Evolutionary conservation across 1,140 invertebrate genomes (phyloP).

Genomic region (Macrobrachium nipponense): DNA sequence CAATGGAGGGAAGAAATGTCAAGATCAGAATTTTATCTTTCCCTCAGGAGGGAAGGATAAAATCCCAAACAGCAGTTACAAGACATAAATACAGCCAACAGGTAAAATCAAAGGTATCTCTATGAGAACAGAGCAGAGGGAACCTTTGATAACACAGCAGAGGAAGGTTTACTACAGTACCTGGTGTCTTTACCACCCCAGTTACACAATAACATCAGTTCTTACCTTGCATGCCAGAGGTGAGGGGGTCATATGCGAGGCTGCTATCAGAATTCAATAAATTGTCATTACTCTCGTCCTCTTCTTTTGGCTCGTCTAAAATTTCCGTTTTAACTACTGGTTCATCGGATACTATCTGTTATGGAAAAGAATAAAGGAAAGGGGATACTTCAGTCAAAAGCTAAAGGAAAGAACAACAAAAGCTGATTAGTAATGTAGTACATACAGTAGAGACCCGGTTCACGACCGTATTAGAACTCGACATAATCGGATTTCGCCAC

Average conservation of each 20-base stretch:
- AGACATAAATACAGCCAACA: too few relatives aligned
- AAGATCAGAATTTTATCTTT: too few relatives aligned
- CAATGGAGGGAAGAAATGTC: too few relatives aligned
- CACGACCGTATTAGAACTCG: too few relatives aligned
- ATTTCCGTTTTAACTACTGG: slow-evolving; percentile 54
- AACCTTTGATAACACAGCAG: too few relatives aligned
- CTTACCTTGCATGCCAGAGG: slow-evolving; percentile 44
- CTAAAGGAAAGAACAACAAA: neutral
- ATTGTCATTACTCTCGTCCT: slow-evolving; percentile 46
- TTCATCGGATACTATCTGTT: slow-evolving; percentile 45
- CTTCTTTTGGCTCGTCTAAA: slow-evolving; percentile 48
- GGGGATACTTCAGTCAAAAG: neutral
- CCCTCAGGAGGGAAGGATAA: too few relatives aligned
- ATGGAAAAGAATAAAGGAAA: neutral
- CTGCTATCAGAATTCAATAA: slow-evolving; percentile 54
- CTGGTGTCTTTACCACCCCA: too few relatives aligned
- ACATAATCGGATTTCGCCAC: too few relatives aligned
- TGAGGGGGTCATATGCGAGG: slow-evolving; percentile 41
- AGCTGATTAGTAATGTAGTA: too few relatives aligned
- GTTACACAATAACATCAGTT: neutral
- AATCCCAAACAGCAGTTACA: too few relatives aligned
- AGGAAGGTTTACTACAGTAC: neutral
- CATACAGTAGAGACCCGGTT: too few relatives aligned
- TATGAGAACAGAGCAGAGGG: neutral
- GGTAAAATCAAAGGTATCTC: neutral